Percentiles rank a stretch among this genome's conserved stretches.
Evolutionary conservation across 2,113 vertebrate species (phyloP).

Genomic region (Grallaria varia): DNA sequence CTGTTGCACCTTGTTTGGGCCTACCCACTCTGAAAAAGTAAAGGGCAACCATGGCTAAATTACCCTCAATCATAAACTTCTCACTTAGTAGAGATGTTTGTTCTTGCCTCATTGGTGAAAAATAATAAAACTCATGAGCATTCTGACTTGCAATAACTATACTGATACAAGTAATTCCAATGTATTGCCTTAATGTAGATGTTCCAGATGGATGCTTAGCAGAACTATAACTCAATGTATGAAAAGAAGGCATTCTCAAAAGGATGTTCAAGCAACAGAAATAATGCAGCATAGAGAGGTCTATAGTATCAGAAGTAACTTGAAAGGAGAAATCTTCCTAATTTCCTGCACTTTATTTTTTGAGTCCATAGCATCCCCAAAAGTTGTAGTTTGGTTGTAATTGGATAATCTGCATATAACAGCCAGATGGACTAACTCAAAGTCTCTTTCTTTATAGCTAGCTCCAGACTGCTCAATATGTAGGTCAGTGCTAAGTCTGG

Average conservation of each 20-base stretch:
- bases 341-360: background rate
- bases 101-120: background rate
- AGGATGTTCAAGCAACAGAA: background rate
- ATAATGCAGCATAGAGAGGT: rapidly evolving
- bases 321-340: background rate
- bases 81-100: background rate
- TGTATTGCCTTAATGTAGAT: background rate
- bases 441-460: background rate
- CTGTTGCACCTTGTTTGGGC: background rate
- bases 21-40: background rate
- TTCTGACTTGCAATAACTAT: background rate
- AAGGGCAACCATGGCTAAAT: background rate
- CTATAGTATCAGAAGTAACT: background rate
- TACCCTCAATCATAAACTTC: background rate
- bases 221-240: background rate
- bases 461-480: background rate
- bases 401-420: background rate
- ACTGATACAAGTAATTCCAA: background rate
- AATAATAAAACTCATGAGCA: background rate
- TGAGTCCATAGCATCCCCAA: background rate
- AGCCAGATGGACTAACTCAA: background rate
- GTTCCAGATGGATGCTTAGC: background rate
- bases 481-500: background rate
- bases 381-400: background rate
- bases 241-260: background rate